phyloP scores from a whole-genome alignment of 2,113 vertebrate genomes.

The Apteryx mantelli region DNA sequence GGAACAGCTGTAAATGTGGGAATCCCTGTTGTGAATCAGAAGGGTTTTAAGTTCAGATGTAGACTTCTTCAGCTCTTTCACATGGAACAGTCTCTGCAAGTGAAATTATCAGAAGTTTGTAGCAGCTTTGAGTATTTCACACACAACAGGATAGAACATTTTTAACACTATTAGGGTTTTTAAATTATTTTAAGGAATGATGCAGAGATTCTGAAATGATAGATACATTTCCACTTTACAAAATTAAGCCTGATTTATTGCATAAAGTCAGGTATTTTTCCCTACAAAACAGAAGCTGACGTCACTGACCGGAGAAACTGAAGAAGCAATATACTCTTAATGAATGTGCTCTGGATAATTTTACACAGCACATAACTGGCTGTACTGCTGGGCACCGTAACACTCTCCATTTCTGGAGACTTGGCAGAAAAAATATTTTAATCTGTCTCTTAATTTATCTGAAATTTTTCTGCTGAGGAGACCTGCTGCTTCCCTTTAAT shows the following conservation, averaged over 20 bases:
- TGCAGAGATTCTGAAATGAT: background rate
- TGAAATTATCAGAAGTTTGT: background rate
- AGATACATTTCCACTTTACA: background rate
- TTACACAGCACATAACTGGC: rapidly evolving
- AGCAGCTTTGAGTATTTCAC: background rate
- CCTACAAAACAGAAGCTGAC: background rate
- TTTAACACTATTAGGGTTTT: background rate
- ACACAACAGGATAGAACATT: background rate
- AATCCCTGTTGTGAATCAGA: background rate
- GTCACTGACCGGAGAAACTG: background rate
- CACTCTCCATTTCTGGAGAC: background rate
- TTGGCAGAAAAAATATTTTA: background rate
- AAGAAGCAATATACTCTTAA: background rate
- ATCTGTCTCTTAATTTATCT: background rate
- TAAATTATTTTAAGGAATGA: background rate
- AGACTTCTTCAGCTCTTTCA: background rate
- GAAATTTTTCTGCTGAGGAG: background rate
- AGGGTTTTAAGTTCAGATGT: background rate
- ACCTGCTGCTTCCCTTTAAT: background rate
- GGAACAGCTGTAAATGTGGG: background rate
- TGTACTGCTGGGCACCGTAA: background rate
- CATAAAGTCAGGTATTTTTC: background rate
- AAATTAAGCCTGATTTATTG: background rate
- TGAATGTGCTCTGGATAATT: background rate
- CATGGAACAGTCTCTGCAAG: background rate